phyloP scores from a whole-genome alignment of 1,140 invertebrate genomes.

The Bathynomus jamesi region DNA sequence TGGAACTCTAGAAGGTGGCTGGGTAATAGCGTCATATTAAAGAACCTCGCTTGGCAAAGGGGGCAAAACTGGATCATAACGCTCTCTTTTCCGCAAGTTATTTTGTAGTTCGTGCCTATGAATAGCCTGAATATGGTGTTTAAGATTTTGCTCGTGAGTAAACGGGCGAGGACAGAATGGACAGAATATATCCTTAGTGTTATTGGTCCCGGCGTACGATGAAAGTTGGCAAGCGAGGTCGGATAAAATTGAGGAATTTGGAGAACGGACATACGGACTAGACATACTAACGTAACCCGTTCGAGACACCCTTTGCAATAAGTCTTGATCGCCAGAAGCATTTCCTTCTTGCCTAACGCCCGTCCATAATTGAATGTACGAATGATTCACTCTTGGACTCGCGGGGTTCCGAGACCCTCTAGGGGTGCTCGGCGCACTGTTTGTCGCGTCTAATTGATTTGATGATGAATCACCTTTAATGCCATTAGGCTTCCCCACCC shows the following conservation, averaged over 20 bases:
- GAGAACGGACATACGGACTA: conserved; percentile 27
- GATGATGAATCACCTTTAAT: too few species aligned
- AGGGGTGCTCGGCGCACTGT: conserved; percentile 22
- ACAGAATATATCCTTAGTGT: conserved; percentile 21
- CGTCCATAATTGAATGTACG: conserved; percentile 29
- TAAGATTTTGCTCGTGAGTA: conserved; percentile 27
- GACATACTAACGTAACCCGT: conserved; percentile 33
- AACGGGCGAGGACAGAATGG: conserved; percentile 32
- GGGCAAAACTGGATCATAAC: conserved; percentile 29
- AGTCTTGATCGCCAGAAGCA: too few species aligned
- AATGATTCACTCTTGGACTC: conserved; percentile 16
- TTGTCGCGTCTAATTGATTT: neutral
- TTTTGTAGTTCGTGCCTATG: conserved; percentile 28
- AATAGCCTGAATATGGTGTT: conserved; percentile 27
- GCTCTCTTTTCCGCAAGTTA: conserved; percentile 14
- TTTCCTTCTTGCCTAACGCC: conserved; percentile 19
- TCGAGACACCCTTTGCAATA: too few species aligned
- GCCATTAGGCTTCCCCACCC: too few species aligned
- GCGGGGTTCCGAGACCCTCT: neutral
- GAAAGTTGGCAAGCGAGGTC: conserved; percentile 26
- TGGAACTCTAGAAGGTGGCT: conserved; percentile 33
- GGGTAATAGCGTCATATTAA: conserved; percentile 27
- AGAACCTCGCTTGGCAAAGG: conserved; percentile 31
- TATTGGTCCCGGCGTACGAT: conserved; percentile 12
- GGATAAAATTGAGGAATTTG: conserved; percentile 26